Base-by-base conservation (phyloP, 1,140 invertebrate species). In the Drosophila saltans region DNA sequence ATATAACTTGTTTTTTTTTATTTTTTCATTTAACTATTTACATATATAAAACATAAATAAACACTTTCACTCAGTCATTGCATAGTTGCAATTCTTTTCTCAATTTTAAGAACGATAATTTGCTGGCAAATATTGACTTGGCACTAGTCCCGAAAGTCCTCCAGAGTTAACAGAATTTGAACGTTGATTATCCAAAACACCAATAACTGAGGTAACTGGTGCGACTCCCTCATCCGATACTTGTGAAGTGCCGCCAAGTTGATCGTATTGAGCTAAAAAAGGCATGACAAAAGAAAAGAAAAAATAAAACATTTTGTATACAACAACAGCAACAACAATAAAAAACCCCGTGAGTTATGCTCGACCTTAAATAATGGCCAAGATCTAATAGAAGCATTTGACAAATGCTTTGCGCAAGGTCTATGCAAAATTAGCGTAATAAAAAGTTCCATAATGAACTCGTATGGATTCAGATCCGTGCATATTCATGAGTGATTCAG, bases 171-270 rank as follows among this genome's bases (percentile, higher is more conserved):
- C 21, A 52, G 1, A 2, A 33, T 11, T 57, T 6, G 52, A 6
- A n/a, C 59, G 63, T 40, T 85, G 76, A 26, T 68, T 70, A 39
- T 89, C 86, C 61, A 92, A 60, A 2, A 86, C 72, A 2, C 91
- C 91, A 30, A 92, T 92, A 2, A 92, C 91, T 1, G 91, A 92
- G 28, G 85, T 80, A 9, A 92, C 89, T 10, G 91, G 91, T 2
- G 91, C 91, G 10, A 92, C 65, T 7, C 91, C 91, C 64, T 92
- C 91, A 55, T 92, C 91, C 1, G 89, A 91, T 2, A 91, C 58
- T 63, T 92, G 89, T 10, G 91, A 83, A 4, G 91, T 92, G 43
- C 91, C 91, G 21, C 91, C 91, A 21, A 92, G 79, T 63, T 92
- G 82, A 72, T 92, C 91, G 62, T 92, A 92, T 91, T 92, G 91